A percentile compares a stretch with the other conserved stretches of the same genome.
Conservation (phyloP, 1,140 invertebrate genomes). For the Leguminivora glycinivorella region DNA sequence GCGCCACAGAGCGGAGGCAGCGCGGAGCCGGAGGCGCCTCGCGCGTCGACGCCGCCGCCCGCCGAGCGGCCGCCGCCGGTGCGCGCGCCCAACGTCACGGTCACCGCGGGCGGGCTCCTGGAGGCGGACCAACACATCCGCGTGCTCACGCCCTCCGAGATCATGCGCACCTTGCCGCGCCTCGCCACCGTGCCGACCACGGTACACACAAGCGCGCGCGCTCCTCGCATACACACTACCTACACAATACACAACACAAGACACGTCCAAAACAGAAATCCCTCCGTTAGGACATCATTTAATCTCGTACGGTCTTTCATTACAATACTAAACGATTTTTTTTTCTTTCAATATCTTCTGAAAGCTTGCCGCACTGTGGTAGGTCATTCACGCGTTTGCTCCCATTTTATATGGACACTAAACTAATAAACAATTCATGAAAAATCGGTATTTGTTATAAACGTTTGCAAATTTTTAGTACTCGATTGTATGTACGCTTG, state of each 20-base stretch:
- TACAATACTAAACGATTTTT: too few species aligned
- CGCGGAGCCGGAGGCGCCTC: slow-evolving; percentile 36
- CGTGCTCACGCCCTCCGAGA: slow-evolving; percentile 91
- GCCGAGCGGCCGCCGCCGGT: slow-evolving; percentile 45
- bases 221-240: slow-evolving; percentile 51
- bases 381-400: too few species aligned
- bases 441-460: too few species aligned
- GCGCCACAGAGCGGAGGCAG: slow-evolving; percentile 63
- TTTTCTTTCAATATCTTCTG: too few species aligned
- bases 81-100: slow-evolving; percentile 81
- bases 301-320: too few species aligned
- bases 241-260: slow-evolving; percentile 25
- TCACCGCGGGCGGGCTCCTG: slow-evolving; percentile 78
- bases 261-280: not conserved
- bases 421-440: too few species aligned
- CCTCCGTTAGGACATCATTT: not conserved
- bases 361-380: too few species aligned
- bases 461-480: too few species aligned
- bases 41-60: slow-evolving; percentile 59
- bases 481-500: too few species aligned
- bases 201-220: slow-evolving; percentile 40
- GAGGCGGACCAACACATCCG: slow-evolving; percentile 88
- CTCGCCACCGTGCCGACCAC: slow-evolving; percentile 78
- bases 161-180: slow-evolving; percentile 91
- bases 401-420: too few species aligned